phyloP scores from a whole-genome alignment of 92 coral and sea anemone species.

The Parazoanthus darwini region DNA sequence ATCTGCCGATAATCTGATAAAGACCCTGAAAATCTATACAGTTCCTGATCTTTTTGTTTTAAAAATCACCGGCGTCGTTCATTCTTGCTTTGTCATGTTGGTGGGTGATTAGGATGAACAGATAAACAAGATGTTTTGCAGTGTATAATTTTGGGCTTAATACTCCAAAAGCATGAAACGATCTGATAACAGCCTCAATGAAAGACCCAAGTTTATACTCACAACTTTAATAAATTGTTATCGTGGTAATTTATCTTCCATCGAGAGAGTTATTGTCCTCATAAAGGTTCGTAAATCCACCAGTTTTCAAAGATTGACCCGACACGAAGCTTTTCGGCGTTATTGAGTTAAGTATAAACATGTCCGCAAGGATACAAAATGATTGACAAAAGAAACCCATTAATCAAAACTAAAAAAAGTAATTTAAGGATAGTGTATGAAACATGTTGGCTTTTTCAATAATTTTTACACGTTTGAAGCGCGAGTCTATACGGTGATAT shows the following conservation, averaged over 20 bases:
- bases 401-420: neutral
- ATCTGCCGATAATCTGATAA: constrained; percentile 41
- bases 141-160: neutral
- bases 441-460: neutral
- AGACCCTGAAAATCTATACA: neutral
- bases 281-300: neutral
- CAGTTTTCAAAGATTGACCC: constrained; percentile 13
- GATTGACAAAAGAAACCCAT: constrained; percentile 5
- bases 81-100: constrained; percentile 2
- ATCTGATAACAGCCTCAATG: constrained; percentile 14
- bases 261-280: neutral
- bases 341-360: neutral
- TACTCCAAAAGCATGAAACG: neutral
- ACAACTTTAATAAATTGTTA: neutral
- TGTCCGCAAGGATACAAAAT: constrained; percentile 10
- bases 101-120: constrained; percentile 4
- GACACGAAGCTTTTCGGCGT: constrained; percentile 14
- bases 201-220: neutral
- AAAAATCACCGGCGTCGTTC: constrained; percentile 32
- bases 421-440: neutral
- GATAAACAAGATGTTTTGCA: constrained; percentile 22
- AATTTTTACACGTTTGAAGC: neutral
- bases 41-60: constrained; percentile 19
- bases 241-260: neutral
- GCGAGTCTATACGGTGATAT: neutral